A percentile compares a stretch with the other conserved stretches of the same genome.
Evolutionary conservation across 2,113 vertebrate genomes (phyloP).

Genomic region (Heteronetta atricapilla): DNA sequence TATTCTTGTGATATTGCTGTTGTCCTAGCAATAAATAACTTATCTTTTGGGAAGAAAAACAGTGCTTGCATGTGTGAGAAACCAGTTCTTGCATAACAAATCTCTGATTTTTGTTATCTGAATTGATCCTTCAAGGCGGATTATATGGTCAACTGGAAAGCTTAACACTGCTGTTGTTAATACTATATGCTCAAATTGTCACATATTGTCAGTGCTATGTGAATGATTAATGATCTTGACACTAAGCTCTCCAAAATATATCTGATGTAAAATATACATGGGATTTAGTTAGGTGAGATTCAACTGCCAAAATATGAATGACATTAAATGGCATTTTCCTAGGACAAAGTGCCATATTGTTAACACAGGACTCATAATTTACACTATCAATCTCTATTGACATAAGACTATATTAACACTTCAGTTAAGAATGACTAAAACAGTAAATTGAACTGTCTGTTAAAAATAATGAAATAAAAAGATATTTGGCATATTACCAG

Average conservation of each 20-base stretch:
- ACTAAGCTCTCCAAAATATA: background rate
- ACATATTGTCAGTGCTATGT: background rate
- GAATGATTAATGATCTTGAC: background rate
- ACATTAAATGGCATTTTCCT: background rate
- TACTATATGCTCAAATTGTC: background rate
- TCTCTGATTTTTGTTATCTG: background rate
- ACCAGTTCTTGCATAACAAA: background rate
- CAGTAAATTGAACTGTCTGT: background rate
- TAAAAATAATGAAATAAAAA: background rate
- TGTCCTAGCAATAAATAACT: conserved; percentile 21
- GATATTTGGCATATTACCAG: background rate
- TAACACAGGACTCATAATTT: background rate
- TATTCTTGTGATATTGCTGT: no score
- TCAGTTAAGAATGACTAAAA: background rate
- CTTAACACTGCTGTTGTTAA: background rate
- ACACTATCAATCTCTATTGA: background rate
- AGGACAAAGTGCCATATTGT: background rate
- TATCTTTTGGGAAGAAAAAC: background rate
- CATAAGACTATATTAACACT: background rate
- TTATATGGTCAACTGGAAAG: background rate
- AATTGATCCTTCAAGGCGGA: conserved; percentile 6
- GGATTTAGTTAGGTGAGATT: background rate
- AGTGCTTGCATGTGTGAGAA: background rate
- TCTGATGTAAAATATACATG: background rate
- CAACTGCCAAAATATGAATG: background rate